Conservation (phyloP, 2,113 vertebrate species). For the Bubalus kerabau region DNA sequence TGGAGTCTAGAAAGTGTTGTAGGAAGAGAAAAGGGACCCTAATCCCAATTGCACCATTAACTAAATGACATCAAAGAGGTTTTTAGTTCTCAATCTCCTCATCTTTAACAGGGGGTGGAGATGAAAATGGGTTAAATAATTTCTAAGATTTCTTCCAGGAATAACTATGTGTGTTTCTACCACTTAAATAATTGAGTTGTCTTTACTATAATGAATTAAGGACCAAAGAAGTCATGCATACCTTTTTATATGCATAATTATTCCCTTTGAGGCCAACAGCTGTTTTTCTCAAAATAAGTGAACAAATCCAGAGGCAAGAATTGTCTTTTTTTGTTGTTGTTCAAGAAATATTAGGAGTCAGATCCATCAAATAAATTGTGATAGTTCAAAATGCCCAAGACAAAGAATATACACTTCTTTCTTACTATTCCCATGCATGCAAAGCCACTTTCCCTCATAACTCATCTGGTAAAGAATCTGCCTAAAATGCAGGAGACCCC, state of each 20-base stretch:
- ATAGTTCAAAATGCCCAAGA: not conserved
- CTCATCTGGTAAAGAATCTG: not conserved
- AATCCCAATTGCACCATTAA: not conserved
- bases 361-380: not conserved
- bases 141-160: not conserved
- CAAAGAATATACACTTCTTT: not conserved
- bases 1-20: not conserved
- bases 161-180: not conserved
- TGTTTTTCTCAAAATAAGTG: not conserved
- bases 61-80: not conserved
- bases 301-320: not conserved
- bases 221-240: not conserved
- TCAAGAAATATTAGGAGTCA: not conserved
- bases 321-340: not conserved
- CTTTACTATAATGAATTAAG: not conserved
- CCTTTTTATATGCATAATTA: not conserved
- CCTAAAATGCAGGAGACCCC: not conserved
- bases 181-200: not conserved
- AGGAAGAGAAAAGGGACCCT: not conserved
- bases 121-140: not conserved
- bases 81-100: not conserved
- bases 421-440: not conserved
- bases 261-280: not conserved
- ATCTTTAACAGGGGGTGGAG: not conserved
- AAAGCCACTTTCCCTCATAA: not conserved